Conservation (phyloP, 2,888 invertebrate species). For the Elysia crispata region DNA sequence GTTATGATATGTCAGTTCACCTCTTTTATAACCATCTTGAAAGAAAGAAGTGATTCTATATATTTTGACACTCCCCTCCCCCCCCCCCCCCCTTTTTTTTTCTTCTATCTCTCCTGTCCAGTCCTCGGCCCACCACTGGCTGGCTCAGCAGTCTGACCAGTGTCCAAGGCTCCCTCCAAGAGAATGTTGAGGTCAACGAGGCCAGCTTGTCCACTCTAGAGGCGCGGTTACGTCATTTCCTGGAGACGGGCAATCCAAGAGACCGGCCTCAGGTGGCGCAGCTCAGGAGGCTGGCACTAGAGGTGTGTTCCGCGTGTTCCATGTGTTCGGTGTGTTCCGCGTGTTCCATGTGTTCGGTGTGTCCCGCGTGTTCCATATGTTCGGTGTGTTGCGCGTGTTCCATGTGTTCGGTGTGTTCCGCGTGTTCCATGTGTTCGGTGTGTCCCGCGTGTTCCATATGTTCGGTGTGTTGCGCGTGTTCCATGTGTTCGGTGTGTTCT, state of each 20-base stretch:
- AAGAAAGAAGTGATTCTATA: too few species aligned
- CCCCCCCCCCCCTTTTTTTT: conserved; percentile 9
- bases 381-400: too few species aligned
- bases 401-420: too few species aligned
- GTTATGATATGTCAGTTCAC: too few species aligned
- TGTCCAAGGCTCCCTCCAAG: too few species aligned
- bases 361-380: too few species aligned
- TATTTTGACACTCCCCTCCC: too few species aligned
- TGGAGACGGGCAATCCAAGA: conserved; percentile 63
- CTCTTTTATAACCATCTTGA: too few species aligned
- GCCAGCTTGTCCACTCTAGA: conserved; percentile 65
- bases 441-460: too few species aligned
- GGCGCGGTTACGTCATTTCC: conserved; percentile 66
- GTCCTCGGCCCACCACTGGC: conserved; percentile 47
- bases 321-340: background rate
- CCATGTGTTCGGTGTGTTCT: too few species aligned
- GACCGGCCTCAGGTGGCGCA: conserved; percentile 62
- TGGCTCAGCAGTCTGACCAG: conserved; percentile 26
- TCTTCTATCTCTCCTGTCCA: conserved; percentile 1
- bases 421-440: too few species aligned
- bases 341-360: background rate
- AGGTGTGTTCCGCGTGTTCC: conserved; percentile 53
- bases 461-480: too few species aligned
- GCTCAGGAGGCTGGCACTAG: conserved; percentile 58
- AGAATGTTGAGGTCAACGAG: conserved; percentile 60